Base-by-base conservation (phyloP, 2,113 vertebrate genomes). In the Pangasianodon gigas region DNA sequence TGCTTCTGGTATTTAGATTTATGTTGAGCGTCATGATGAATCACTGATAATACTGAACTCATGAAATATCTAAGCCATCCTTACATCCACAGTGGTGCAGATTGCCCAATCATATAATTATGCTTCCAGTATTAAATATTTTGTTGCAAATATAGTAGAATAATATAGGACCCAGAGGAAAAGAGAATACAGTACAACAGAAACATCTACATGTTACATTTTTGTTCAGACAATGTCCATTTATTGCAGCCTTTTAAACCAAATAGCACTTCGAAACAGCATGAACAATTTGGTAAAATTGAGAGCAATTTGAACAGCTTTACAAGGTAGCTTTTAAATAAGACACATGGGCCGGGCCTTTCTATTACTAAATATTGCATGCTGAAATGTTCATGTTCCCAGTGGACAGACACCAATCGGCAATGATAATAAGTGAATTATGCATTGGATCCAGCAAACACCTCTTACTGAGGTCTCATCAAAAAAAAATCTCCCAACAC, bases 1-100 rank as follows among this genome's bases (percentile, higher is more conserved):
- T 90, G 89, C 74, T 91, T 46, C 87, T 86, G 67, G 14, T 69
- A 87, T 92, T 90, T 92, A 89, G 79, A 90, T 71, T 89, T 84
- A 84, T 60, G 79, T 44, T 86, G 84, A 41, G 26, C 37, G 24
- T 86, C 69, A 69, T 87, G 88, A 90, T 89, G 69, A 92, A 90
- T 90, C 69, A 89, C 60, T 26, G 84, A 89, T 89, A 85, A 54
- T 32, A n/a, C 83, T 65, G 26, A 80, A 74, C 37, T 84, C n/a
- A 26, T 89, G 75, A 74, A 90, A 87, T 54, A 52, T 54, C n/a
- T 83, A 8, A n/a, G 65, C 52, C 37, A 84, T 74, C 26, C 65
- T 82, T 84, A 26, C 51, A 74, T 29, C 32, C 24, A 71, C 81
- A 54, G 6, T 32, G 13, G 41, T 48, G 37, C 48, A 54, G 4